Evolutionary conservation across 2,888 invertebrate genomes (phyloP).

Genomic region (Epinotia nisella): DNA sequence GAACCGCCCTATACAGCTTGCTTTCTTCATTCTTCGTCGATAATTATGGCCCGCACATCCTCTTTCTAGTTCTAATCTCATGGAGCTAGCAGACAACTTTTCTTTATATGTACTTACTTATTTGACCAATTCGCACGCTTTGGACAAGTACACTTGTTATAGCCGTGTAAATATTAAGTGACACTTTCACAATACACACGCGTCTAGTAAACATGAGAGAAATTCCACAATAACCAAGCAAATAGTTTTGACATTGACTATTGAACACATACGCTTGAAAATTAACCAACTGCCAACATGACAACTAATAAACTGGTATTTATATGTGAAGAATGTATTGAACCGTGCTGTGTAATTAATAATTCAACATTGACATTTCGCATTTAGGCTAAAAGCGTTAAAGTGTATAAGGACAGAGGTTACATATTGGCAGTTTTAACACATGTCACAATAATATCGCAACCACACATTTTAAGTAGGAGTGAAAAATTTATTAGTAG

Average conservation of each 20-base stretch:
- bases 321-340: constrained; percentile 18
- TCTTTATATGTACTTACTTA: not conserved
- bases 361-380: constrained; percentile 13
- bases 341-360: constrained; percentile 6
- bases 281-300: constrained; percentile 15
- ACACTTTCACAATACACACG: constrained; percentile 41
- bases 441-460: too few relatives aligned
- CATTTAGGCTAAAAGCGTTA: not conserved
- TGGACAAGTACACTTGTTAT: constrained; percentile 29
- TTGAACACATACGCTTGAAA: constrained; percentile 29
- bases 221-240: constrained; percentile 39
- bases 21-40: not conserved
- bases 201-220: constrained; percentile 21
- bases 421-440: not conserved
- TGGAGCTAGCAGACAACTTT: not conserved
- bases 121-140: constrained; percentile 29
- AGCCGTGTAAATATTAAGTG: constrained; percentile 39
- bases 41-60: not conserved
- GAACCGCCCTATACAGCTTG: not conserved
- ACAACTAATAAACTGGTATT: constrained; percentile 3
- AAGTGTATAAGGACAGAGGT: not conserved
- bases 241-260: constrained; percentile 42
- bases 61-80: not conserved
- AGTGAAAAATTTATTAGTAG: too few relatives aligned
- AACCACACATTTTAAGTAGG: too few relatives aligned